phyloP scores from a whole-genome alignment of 2,888 invertebrate genomes.

The Horisme vitalbata region DNA sequence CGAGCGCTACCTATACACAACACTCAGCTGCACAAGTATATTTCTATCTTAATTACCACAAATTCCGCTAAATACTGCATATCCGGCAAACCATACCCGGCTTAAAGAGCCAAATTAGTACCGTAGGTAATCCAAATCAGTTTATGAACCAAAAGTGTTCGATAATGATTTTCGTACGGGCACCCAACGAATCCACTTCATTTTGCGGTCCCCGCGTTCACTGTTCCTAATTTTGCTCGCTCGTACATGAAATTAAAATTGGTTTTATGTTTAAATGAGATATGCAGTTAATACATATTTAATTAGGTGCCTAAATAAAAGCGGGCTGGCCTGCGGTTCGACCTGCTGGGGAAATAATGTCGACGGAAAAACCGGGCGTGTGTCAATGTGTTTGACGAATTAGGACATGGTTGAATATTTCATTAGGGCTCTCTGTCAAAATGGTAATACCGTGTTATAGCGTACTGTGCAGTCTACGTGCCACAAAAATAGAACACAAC shows the following conservation, averaged over 20 bases:
- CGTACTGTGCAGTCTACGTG: background rate
- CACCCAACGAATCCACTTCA: slow-evolving; percentile 71
- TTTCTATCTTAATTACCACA: slow-evolving; percentile 1
- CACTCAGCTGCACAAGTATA: no score
- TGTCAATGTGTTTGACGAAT: slow-evolving; percentile 22
- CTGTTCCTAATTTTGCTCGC: slow-evolving; percentile 77
- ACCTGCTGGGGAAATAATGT: slow-evolving; percentile 37
- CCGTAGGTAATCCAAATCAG: slow-evolving; percentile 39
- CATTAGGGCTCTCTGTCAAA: background rate
- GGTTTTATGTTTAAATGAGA: slow-evolving; percentile 79
- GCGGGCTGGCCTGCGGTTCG: slow-evolving; percentile 57
- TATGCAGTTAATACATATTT: slow-evolving; percentile 81
- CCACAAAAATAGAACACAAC: no score
- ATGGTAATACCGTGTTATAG: background rate
- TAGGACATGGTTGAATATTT: background rate
- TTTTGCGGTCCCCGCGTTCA: slow-evolving; percentile 72
- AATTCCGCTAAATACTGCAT: slow-evolving; percentile 15
- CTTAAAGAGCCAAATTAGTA: slow-evolving; percentile 37
- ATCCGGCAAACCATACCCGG: slow-evolving; percentile 15
- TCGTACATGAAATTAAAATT: slow-evolving; percentile 81
- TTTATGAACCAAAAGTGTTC: slow-evolving; percentile 62
- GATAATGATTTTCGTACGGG: slow-evolving; percentile 68
- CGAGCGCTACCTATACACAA: no score
- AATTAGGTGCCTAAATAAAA: slow-evolving; percentile 82
- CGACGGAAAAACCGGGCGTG: slow-evolving; percentile 14